Base-by-base conservation (phyloP, 2,888 invertebrate genomes). In the Calephelis perditalis region DNA sequence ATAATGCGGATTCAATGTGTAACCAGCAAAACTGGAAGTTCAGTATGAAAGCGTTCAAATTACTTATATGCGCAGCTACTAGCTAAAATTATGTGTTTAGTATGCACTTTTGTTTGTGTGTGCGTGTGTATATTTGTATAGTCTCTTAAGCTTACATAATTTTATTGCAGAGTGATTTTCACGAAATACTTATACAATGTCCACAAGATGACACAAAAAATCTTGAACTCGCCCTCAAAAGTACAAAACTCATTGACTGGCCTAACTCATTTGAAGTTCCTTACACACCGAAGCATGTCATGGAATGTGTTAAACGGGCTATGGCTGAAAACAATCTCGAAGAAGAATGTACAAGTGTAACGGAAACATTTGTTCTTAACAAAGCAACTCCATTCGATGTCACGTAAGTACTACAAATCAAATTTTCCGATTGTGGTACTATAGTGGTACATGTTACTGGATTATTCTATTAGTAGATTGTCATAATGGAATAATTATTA, bases 241-340 rank as follows among this genome's bases (percentile, higher is more conserved):
- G 58, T 10, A 84, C 84, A 1, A 73, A 77, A 49, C 2, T 77
- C 0, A 76, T 84, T 57, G 72, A 83, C 60, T 84, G 82, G 81
- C 68, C 58, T 2, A 67, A 65, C 63, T 11, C 45, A 35, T 61
- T 77, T 0, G 62, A 67, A 9, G 57, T 80, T 0, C 74, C 81
- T 0, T 82, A 69, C 52, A 69, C 67, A 0, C 72, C 71, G 0
- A 44, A 66, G 10, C 67, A 79, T n/a, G 66, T 80, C 0, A 62
- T 67, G n/a, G 68, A 73, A n/a, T 71, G 72, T 49, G 57, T 82
- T 3, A 64, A 67, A 35, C 68, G 64, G 45, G 56, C 77, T 0
- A 62, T 64, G 4, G 3, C 59, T 10, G 67, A 71, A 10, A 62
- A 73, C 2, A 60, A 71, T 35, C 44, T 73, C 7, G 67, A 68